These are phyloP conservation scores for Zalophus californianus DNA, from an alignment of 2,797 vertebrate species.

Conservation along the genomic window DNA sequence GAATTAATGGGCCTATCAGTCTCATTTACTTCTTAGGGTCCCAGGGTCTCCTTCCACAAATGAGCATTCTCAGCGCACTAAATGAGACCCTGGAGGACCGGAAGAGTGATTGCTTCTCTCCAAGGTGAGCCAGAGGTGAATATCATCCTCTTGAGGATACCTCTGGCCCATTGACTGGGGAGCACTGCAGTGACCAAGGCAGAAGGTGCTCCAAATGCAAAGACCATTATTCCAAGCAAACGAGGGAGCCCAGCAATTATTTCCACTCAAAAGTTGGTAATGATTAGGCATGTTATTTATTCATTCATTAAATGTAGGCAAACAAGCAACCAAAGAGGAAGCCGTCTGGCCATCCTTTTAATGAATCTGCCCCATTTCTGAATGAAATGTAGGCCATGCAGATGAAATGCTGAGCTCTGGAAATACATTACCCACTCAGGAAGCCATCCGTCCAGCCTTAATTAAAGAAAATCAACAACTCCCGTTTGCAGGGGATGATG, in stretches of 20 bases:
- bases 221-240: slow-evolving; percentile 57
- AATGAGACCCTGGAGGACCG: slow-evolving; percentile 19
- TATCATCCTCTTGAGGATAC: not conserved
- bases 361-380: slow-evolving; percentile 68
- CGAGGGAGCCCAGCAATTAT: slow-evolving; percentile 41
- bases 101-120: slow-evolving; percentile 50
- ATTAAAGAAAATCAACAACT: slow-evolving; percentile 82
- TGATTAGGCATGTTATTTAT: slow-evolving; percentile 71
- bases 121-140: slow-evolving; percentile 58
- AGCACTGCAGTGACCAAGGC: not conserved
- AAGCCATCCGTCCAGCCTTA: slow-evolving; percentile 65
- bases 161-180: not conserved
- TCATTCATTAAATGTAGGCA: slow-evolving; percentile 78
- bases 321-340: slow-evolving; percentile 70
- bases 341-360: slow-evolving; percentile 70
- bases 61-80: not conserved
- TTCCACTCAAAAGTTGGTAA: slow-evolving; percentile 72
- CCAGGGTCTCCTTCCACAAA: slow-evolving; percentile 56
- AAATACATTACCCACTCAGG: slow-evolving; percentile 72
- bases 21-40: slow-evolving; percentile 70
- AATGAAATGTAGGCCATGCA: slow-evolving; percentile 51
- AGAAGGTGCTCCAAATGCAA: not conserved
- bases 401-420: slow-evolving; percentile 79
- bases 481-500: slow-evolving; percentile 64
- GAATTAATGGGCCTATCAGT: slow-evolving; percentile 75